A percentile compares a stretch with the other conserved stretches of the same genome.
Evolutionary conservation across 2,797 vertebrate genomes (phyloP).

Genomic region (Spea hammondii): DNA sequence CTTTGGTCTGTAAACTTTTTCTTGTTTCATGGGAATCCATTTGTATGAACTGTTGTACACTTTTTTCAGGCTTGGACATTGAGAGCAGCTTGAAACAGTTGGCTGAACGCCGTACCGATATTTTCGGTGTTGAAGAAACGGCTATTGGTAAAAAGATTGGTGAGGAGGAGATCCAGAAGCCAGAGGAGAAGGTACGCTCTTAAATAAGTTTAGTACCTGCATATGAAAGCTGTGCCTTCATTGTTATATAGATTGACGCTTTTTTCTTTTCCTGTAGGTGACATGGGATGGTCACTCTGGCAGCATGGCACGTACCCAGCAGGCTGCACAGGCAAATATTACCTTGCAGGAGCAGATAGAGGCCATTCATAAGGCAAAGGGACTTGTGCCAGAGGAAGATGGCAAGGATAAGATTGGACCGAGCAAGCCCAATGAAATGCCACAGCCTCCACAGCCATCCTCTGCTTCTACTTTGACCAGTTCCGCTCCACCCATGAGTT

Average conservation of each 20-base stretch:
- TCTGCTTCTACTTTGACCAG: constrained; percentile 73
- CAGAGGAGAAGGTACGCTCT: constrained; percentile 87
- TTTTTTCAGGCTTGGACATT: constrained; percentile 81
- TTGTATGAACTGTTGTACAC: not conserved
- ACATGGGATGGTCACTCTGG: constrained; percentile 98
- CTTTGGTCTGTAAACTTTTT: too few relatives aligned
- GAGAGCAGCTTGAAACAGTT: constrained; percentile 98
- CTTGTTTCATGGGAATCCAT: too few relatives aligned
- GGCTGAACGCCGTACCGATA: constrained; percentile 97
- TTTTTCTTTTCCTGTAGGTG: constrained; percentile 69
- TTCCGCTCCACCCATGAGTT: constrained; percentile 71
- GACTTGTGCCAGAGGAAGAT: constrained; percentile 95
- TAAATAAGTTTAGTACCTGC: not conserved
- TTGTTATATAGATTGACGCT: not conserved
- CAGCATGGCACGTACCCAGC: constrained; percentile 98
- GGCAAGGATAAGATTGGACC: constrained; percentile 97
- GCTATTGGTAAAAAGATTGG: constrained; percentile 99
- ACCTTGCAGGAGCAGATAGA: constrained; percentile 98
- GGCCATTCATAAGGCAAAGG: constrained; percentile 98
- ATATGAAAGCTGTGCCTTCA: not conserved
- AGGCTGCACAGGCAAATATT: constrained; percentile 97
- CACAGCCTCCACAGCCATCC: constrained; percentile 74
- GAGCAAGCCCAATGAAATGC: constrained; percentile 90
- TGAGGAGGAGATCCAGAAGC: constrained; percentile 98
- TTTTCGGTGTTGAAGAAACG: constrained; percentile 97